phyloP scores from a whole-genome alignment of 1,140 invertebrate species.

The Caenorhabditis brenneri region DNA sequence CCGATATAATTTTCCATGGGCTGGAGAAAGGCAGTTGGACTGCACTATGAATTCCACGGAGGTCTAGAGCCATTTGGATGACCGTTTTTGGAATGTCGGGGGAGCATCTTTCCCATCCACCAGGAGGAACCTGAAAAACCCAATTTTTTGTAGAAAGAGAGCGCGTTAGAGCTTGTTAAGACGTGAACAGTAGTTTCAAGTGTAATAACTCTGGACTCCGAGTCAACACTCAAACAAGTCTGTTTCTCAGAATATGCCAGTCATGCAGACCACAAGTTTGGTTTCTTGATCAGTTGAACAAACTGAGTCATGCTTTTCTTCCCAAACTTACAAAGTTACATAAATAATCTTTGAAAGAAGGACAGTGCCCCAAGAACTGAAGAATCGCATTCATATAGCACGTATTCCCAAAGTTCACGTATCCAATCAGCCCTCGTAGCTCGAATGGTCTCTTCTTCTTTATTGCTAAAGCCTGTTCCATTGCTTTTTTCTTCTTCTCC shows the following conservation, averaged over 20 bases:
- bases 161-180: too few relatives aligned
- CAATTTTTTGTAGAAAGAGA: neutral
- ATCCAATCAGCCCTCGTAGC: slow-evolving; percentile 75
- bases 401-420: slow-evolving; percentile 84
- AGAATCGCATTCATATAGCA: slow-evolving; percentile 84
- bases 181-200: too few relatives aligned
- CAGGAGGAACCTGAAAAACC: neutral
- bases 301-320: too few relatives aligned
- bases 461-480: neutral
- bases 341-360: neutral
- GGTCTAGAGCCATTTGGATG: neutral
- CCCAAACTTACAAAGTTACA: neutral
- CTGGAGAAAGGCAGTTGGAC: neutral
- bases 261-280: too few relatives aligned
- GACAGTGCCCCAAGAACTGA: slow-evolving; percentile 75
- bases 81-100: neutral
- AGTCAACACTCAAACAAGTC: too few relatives aligned
- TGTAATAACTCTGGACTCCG: too few relatives aligned
- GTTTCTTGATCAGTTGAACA: too few relatives aligned
- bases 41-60: neutral
- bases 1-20: slow-evolving; percentile 10
- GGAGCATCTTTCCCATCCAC: neutral
- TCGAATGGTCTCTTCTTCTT: too few relatives aligned
- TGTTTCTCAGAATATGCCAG: too few relatives aligned
- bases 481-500: neutral